phyloP scores from a whole-genome alignment of 2,113 vertebrate species.

The Helogale parvula region DNA sequence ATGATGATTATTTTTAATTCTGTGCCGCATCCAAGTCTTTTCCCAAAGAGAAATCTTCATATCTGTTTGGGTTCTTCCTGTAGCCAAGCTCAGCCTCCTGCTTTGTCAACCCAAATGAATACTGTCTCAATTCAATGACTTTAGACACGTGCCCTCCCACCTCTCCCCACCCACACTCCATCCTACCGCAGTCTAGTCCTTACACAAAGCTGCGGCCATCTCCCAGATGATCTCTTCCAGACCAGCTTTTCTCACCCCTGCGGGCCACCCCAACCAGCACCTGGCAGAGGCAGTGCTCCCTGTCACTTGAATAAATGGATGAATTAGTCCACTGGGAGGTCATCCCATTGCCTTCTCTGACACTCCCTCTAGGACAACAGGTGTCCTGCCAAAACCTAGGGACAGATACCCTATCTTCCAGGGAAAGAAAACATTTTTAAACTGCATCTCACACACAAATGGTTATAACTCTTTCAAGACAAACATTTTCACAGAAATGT shows the following conservation, averaged over 20 bases:
- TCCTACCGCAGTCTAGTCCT: no score
- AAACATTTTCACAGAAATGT: neutral
- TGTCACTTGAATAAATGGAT: neutral
- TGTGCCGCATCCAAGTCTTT: neutral
- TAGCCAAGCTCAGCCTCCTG: neutral
- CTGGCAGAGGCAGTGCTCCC: neutral
- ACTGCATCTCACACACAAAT: neutral
- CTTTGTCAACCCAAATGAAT: neutral
- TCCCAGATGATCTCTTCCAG: neutral
- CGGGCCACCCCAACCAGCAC: neutral
- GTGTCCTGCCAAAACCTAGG: neutral
- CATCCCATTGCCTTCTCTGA: neutral
- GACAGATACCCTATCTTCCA: neutral
- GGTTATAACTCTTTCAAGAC: neutral
- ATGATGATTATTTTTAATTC: neutral
- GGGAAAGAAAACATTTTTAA: neutral
- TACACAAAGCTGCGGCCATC: neutral
- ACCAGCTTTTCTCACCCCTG: neutral
- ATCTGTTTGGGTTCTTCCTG: neutral
- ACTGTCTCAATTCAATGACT: neutral
- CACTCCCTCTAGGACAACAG: neutral
- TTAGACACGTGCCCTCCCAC: neutral
- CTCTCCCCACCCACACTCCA: neutral
- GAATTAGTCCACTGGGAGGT: neutral
- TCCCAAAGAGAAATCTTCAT: neutral